phyloP scores from a whole-genome alignment of 35 echinoderm and acorn worm genomes.

The Acanthaster planci region DNA sequence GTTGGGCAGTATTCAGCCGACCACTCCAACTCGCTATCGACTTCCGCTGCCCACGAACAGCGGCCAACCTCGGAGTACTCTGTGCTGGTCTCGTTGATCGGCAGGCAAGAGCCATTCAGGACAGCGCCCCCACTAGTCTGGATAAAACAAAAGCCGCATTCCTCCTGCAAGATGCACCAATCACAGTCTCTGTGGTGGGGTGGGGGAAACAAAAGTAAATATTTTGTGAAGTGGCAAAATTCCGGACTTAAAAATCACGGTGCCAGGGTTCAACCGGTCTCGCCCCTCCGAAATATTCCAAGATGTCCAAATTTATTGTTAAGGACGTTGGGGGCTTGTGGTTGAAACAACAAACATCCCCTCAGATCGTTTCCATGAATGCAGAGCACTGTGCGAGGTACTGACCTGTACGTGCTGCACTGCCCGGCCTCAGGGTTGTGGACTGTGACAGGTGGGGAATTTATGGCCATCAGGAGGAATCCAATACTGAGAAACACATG shows the following conservation, averaged over 20 bases:
- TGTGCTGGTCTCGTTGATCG: neutral
- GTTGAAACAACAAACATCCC: too few species aligned
- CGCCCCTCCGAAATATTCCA: too few species aligned
- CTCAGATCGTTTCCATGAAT: too few species aligned
- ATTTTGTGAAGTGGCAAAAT: too few species aligned
- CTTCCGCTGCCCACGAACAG: conserved; percentile 35
- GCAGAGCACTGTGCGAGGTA: too few species aligned
- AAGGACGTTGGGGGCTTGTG: too few species aligned
- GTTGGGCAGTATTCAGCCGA: conserved; percentile 83
- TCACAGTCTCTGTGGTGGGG: conserved; percentile 64
- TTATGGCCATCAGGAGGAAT: conserved; percentile 62
- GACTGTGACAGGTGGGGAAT: conserved; percentile 37
- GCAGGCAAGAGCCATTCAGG: conserved; percentile 63
- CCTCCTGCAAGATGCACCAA: conserved; percentile 62
- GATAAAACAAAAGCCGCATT: conserved; percentile 92
- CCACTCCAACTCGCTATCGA: conserved; percentile 36
- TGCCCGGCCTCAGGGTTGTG: neutral
- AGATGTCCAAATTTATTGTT: too few species aligned
- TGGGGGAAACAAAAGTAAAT: too few species aligned
- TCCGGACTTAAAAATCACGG: too few species aligned
- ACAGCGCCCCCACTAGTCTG: conserved; percentile 27
- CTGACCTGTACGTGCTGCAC: conserved; percentile 37
- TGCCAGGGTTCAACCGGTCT: too few species aligned
- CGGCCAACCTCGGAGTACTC: conserved; percentile 49
- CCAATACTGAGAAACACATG: conserved; percentile 60